Evolutionary conservation across 2,888 invertebrate species (phyloP).

Genomic region (Cryptocephalus primarius): DNA sequence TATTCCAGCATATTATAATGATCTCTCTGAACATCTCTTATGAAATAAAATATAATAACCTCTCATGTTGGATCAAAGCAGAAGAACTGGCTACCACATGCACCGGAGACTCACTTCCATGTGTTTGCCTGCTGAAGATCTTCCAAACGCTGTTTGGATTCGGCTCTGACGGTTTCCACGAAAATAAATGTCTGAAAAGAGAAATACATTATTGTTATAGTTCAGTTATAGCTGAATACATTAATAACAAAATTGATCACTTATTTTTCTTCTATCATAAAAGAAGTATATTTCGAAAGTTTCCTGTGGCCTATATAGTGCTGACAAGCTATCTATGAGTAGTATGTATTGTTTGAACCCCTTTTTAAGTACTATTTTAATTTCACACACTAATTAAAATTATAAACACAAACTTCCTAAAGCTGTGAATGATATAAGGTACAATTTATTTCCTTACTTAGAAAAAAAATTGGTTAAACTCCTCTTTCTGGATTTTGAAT

Average conservation of each 20-base stretch:
- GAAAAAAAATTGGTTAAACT: slow-evolving; percentile 52
- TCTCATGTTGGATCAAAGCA: slow-evolving; percentile 59
- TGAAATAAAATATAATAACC: slow-evolving; percentile 28
- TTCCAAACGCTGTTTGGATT: slow-evolving; percentile 29
- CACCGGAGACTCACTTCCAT: slow-evolving; percentile 25
- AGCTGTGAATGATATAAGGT: no score
- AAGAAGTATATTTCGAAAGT: no score
- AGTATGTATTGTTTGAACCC: background rate
- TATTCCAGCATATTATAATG: no score
- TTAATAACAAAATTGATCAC: no score
- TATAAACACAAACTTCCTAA: background rate
- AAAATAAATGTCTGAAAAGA: slow-evolving; percentile 37
- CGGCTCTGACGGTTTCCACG: slow-evolving; percentile 33
- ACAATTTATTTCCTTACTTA: slow-evolving; percentile 37
- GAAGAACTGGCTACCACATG: slow-evolving; percentile 56
- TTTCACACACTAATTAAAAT: background rate
- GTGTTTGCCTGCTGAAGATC: slow-evolving; percentile 32
- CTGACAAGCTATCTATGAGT: no score
- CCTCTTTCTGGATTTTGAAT: slow-evolving; percentile 47
- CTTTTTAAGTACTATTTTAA: background rate
- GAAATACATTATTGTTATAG: background rate
- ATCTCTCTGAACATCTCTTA: no score
- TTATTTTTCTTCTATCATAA: no score
- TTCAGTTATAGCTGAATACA: no score
- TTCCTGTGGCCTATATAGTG: no score